Percentiles rank a stretch among this genome's conserved stretches.
Evolutionary conservation across 2,888 invertebrate genomes (phyloP).

Genomic region (Hoplodrina blanda): DNA sequence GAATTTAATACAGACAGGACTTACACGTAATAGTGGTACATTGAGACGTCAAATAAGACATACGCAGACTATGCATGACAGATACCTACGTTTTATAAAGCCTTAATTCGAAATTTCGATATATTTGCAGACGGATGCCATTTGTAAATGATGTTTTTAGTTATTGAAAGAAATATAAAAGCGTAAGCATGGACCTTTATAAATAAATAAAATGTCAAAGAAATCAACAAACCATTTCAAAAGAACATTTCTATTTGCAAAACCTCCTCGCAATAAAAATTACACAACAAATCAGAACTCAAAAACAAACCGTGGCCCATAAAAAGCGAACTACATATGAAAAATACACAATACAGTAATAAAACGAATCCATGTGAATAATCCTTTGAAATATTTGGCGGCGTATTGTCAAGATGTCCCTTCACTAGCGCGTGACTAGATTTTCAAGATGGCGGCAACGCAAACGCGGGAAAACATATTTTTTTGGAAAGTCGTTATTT

Average conservation of each 20-base stretch:
- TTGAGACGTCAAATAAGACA: no score
- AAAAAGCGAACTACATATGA: constrained; percentile 24
- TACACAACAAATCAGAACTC: constrained; percentile 22
- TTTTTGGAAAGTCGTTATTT: constrained; percentile 17
- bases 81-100: no score
- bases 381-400: constrained; percentile 62
- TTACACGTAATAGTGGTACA: no score
- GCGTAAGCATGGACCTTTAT: neutral
- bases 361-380: constrained; percentile 60
- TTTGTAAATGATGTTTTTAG: no score
- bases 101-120: no score
- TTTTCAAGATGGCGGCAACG: constrained; percentile 47
- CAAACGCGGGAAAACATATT: constrained; percentile 41
- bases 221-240: neutral
- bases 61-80: no score
- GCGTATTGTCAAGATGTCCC: constrained; percentile 58
- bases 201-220: neutral
- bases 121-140: no score
- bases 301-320: constrained; percentile 32
- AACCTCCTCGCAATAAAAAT: constrained; percentile 7
- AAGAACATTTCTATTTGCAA: neutral
- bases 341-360: constrained; percentile 55
- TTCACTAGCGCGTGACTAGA: constrained; percentile 54
- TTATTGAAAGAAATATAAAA: neutral
- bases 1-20: no score